Base-by-base conservation (phyloP, 2,113 vertebrate genomes). In the Porphyrio hochstetteri region DNA sequence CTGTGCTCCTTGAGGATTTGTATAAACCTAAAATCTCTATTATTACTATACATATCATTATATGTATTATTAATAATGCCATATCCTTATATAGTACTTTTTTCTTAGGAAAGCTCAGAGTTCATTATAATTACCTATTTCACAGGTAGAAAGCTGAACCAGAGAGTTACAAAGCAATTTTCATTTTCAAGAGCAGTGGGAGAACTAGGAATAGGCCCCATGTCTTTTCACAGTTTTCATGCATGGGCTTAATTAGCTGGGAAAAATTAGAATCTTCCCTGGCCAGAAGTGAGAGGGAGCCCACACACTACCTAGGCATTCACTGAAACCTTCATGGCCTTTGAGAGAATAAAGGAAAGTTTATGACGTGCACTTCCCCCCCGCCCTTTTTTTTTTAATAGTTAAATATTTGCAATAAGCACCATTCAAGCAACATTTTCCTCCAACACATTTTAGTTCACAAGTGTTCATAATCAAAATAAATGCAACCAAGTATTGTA, bases 401-500 rank as follows among this genome's bases (percentile, higher is more conserved):
- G 59, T 25, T 29, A 28, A 86, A 20, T 65, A 56, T 89, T 82
- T 85, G 55, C 46, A 88, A 24, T 33, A 76, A 74, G 38, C 25
- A 10, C 48, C 11, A 3, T 24, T 89, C 28, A 59, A 87, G 52
- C 11, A 2, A 9, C 36, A 31, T 86, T 90, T 70, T 70, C 36
- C 69, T 56, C 76, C 60, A 52, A 81, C 14, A 28, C 48, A 20
- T 90, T 86, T 86, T 16, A 60, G 60, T 38, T 86, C 63, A 59
- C 55, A 61, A 78, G 67, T 18, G 35, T 28, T 96, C 85, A 86
- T 70, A 77, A 90, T 70, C 82, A 93, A 90, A 93, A 86, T 74
- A 88, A 90, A 74, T 83, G 77, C 80, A 48, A 64, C 48, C 55
- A 85, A 96, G 55, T 70, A 72, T 36, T 35, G 36, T 44, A 93